Evolutionary conservation across 2,797 vertebrate genomes (phyloP).

Genomic region (Tangara arthus): DNA sequence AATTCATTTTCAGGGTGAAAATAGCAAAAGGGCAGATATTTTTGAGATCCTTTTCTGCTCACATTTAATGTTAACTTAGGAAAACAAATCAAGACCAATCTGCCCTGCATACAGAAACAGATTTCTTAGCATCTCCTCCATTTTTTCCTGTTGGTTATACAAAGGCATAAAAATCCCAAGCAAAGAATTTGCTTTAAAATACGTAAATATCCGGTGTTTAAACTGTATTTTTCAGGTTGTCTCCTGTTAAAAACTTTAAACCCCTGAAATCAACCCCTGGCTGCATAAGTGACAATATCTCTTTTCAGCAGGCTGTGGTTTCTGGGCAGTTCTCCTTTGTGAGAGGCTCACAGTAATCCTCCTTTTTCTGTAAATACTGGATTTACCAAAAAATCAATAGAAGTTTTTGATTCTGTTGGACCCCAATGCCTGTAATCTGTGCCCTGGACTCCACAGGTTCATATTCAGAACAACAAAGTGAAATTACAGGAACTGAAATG

Average conservation of each 20-base stretch:
- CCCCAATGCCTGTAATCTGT: not conserved
- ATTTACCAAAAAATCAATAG: conserved; percentile 16
- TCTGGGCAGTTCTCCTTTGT: not conserved
- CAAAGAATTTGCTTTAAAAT: not conserved
- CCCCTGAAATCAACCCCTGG: not conserved
- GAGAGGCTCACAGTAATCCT: not conserved
- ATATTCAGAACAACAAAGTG: not conserved
- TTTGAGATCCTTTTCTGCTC: not conserved
- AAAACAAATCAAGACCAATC: not conserved
- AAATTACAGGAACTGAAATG: not conserved
- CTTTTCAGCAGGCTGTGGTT: not conserved
- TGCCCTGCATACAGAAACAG: not conserved
- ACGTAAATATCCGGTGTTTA: not conserved
- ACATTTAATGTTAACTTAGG: not conserved
- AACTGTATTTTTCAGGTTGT: not conserved
- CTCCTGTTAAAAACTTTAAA: not conserved
- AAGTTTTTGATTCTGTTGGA: not conserved
- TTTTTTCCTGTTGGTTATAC: not conserved
- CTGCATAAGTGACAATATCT: not conserved
- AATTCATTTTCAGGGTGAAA: not conserved
- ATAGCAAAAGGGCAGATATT: not conserved
- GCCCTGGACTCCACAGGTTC: not conserved
- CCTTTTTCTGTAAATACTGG: conserved; percentile 14
- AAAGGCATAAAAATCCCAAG: not conserved
- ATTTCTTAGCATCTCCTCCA: not conserved